phyloP scores from a whole-genome alignment of 2,888 invertebrate species.

The Byasa hedistus region DNA sequence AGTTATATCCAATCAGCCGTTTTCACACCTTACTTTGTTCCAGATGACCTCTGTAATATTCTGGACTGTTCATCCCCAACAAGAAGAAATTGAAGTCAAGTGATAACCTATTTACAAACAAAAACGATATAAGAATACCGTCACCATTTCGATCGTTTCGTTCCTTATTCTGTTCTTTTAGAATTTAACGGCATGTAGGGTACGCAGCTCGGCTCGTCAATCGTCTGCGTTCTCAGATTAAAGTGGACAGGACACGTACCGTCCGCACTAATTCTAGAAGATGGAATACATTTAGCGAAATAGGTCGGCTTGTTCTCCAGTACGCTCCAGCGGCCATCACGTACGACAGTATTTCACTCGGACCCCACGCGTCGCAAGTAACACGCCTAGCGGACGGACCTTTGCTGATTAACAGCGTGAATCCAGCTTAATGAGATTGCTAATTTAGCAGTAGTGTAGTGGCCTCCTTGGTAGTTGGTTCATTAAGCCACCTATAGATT shows the following conservation, averaged over 20 bases:
- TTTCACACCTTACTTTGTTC: too few species aligned
- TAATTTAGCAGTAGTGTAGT: slow-evolving; percentile 34
- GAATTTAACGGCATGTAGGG: slow-evolving; percentile 4
- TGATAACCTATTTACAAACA: neutral
- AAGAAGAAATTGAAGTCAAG: neutral
- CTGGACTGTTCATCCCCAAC: too few species aligned
- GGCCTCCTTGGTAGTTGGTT: slow-evolving; percentile 24
- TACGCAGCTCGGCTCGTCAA: neutral
- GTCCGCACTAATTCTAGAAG: slow-evolving; percentile 28
- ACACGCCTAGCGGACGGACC: slow-evolving; percentile 33
- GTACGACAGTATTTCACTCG: slow-evolving; percentile 39
- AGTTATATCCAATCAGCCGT: too few species aligned
- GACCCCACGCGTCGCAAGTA: slow-evolving; percentile 37
- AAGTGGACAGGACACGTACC: slow-evolving; percentile 24
- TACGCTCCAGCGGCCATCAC: slow-evolving; percentile 31
- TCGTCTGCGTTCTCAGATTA: slow-evolving; percentile 22
- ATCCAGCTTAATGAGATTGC: slow-evolving; percentile 36
- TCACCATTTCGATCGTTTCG: too few species aligned
- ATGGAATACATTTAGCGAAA: slow-evolving; percentile 28
- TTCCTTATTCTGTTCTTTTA: neutral
- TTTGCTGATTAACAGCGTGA: slow-evolving; percentile 42
- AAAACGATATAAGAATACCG: neutral
- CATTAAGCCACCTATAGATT: slow-evolving; percentile 28
- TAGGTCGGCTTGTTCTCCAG: slow-evolving; percentile 26
- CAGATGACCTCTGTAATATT: too few species aligned